Evolutionary conservation across 2,888 invertebrate species (phyloP), one percentile per base, ranked within the genome.

Genomic region (Augiades crinisus): DNA sequence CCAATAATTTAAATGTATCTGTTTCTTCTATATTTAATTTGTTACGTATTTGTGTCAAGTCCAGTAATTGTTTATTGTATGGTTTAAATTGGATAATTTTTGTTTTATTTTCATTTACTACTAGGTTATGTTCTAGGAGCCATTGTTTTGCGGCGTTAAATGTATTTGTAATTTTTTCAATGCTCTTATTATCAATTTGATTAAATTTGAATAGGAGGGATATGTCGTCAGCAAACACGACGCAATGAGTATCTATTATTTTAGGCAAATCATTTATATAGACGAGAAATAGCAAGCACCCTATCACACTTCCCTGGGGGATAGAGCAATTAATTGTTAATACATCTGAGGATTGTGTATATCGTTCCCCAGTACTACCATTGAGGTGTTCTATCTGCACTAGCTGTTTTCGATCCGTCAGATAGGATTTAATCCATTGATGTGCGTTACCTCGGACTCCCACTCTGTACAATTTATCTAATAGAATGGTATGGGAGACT

Each of bases 391-490:
- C 21, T 1, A 38, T 38, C 7, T 38, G 21, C 10, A 38, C 38
- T 21, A 38, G 1, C n/a, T 60, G 58, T 19, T 30, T 19, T 4
- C 60, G 33, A 14, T 53, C 33, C 16, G 33, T 19, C 8, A 59
- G 43, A 36, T 59, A 61, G 2, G 59, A 59, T 14, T 27, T 34
- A 13, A 61, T 44, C 56, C 56, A 58, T 7, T 56, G 14, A 27
- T 55, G 34, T 3, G 55, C 27, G 5, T 7, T 17, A 5, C 61
- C 59, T 10, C 61, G 33, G 6, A 60, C 38, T 2, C 62, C 62
- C 17, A 55, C 47, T 2, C 44, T 31, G n/a, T 50, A 43, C 14
- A 58, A 21, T 54, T 58, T 58, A 5, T 51, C 7, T 10, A 57
- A 17, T 8, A 59, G 36, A 14, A 59, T 53, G 7, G 22, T n/a